phyloP scores from a whole-genome alignment of 2,888 invertebrate species.

The Hoplodrina blanda region DNA sequence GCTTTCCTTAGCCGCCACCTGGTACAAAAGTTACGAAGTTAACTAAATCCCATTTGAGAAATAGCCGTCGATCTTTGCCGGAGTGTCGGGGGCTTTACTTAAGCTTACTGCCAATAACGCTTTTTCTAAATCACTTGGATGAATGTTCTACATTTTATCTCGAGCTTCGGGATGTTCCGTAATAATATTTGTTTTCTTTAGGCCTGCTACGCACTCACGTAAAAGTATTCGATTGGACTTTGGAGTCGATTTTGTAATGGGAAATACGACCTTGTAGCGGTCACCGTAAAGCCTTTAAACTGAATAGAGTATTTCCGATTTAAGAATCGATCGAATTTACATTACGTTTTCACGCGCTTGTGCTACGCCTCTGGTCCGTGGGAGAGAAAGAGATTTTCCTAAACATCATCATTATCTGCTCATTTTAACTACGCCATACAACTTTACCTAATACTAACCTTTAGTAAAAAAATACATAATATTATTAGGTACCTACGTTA shows the following conservation, averaged over 20 bases:
- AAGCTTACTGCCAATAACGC: slow-evolving; percentile 63
- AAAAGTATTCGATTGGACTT: background rate
- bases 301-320: too few relatives aligned
- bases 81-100: slow-evolving; percentile 52
- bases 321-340: too few relatives aligned
- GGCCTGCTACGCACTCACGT: background rate
- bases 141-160: slow-evolving; percentile 59
- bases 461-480: too few relatives aligned
- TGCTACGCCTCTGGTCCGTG: too few relatives aligned
- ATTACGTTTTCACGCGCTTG: too few relatives aligned
- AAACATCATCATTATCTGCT: too few relatives aligned
- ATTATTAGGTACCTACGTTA: too few relatives aligned
- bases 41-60: slow-evolving; percentile 69
- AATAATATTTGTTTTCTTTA: slow-evolving; percentile 12
- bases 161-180: slow-evolving; percentile 6
- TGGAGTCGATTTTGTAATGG: background rate
- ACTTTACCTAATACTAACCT: too few relatives aligned
- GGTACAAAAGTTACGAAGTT: slow-evolving; percentile 64
- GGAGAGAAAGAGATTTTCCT: too few relatives aligned
- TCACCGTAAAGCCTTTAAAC: too few relatives aligned
- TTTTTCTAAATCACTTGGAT: slow-evolving; percentile 62
- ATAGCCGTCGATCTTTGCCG: slow-evolving; percentile 63
- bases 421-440: too few relatives aligned
- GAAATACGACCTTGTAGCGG: too few relatives aligned
- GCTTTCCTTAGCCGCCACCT: slow-evolving; percentile 61